Base-by-base conservation (phyloP, 2,888 invertebrate genomes). In the Drosophila picticornis region DNA sequence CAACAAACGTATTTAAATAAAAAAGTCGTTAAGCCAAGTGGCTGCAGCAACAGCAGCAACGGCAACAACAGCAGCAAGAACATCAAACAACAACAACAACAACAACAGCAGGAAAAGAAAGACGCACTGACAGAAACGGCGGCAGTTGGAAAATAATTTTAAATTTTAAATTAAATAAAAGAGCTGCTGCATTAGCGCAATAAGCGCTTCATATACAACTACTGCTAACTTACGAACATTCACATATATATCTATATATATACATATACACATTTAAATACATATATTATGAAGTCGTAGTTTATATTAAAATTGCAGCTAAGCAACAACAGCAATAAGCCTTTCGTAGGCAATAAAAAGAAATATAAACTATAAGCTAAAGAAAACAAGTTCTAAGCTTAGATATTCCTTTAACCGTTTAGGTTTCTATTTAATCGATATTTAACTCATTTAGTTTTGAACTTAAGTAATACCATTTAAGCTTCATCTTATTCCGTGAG, bases 1-100 rank as follows among this genome's bases (percentile, higher is more conserved):
- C 86, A 87, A 90, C 90, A 87, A 90, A 90, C 81, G 86, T 86
- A 90, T 90, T 87, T 83, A 82, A 88, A 88, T 90, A 84, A 86
- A 88, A 88, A 87, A 80, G 84, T 90, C 89, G 82, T 88, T 86
- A 88, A 81, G 84, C 75, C 88, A 88, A 90, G 82, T 90, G 90
- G 76, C 80, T 77, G 77, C 71, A 71, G 75, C 80, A 55, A 19
- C 55, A 25, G 19, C 34, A 55, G 2, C 51, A 31, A 29, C 19
- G 75, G 22, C 34, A 61, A 29, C 22, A 63, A 43, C 22, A 56
- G 55, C 13, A n/a, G 59, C 10, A 32, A 43, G 50, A 10, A 10
- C 31, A 31, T 7, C 16, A 36, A 75, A 22, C 29, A 62, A 25
- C 19, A 66, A 38, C 19, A 57, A 51, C 11, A 75, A 22, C 29